Conservation (phyloP, 2,888 invertebrate genomes). For the Busseola fusca region DNA sequence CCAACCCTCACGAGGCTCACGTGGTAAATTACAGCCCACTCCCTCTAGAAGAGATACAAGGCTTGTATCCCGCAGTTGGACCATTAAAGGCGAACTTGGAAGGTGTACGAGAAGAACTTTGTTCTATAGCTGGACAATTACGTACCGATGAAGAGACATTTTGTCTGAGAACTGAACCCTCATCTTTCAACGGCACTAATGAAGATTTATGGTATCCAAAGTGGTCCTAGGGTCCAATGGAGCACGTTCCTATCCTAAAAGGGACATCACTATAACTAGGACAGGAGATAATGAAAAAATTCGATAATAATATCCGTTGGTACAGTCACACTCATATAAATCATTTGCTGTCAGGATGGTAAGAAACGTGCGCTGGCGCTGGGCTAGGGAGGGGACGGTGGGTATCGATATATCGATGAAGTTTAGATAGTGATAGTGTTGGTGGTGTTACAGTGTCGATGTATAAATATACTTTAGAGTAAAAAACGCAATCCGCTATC, state of each 20-base stretch:
- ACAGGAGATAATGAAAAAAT: slow-evolving; percentile 60
- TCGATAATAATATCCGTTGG: slow-evolving; percentile 61
- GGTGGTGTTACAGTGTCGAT: no score
- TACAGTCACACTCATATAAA: slow-evolving; percentile 73
- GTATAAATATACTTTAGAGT: no score
- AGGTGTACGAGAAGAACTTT: neutral
- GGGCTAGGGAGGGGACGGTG: slow-evolving; percentile 52
- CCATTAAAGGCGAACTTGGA: neutral
- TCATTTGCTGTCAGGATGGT: slow-evolving; percentile 73
- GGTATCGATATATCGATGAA: slow-evolving; percentile 34
- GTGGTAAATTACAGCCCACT: neutral
- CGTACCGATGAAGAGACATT: neutral
- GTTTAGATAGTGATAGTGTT: no score
- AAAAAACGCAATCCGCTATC: no score
- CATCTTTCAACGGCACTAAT: slow-evolving; percentile 15
- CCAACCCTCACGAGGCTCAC: neutral
- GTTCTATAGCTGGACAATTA: neutral
- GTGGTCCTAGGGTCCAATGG: slow-evolving; percentile 20
- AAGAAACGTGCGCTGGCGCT: slow-evolving; percentile 67
- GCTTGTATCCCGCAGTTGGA: neutral
- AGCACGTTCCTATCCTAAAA: slow-evolving; percentile 14
- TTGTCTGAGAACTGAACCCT: neutral
- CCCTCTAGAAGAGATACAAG: neutral
- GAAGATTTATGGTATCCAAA: slow-evolving; percentile 42
- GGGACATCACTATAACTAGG: slow-evolving; percentile 50